Conservation (phyloP, 2,797 vertebrate genomes). For the Pipistrellus pipistrellus region DNA sequence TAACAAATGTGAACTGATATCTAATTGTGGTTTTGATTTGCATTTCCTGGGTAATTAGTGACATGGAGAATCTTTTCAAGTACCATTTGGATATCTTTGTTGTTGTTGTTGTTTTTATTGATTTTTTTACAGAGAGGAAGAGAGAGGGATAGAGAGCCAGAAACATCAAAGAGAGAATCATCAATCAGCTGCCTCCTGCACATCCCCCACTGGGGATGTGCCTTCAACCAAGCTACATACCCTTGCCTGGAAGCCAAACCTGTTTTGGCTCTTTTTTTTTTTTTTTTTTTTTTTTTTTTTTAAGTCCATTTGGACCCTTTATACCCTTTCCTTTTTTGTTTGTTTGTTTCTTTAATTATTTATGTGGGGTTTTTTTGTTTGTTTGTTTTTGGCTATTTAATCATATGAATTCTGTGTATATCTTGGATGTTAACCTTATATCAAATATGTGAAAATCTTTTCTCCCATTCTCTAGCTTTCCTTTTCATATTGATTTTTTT, state of each 20-base stretch:
- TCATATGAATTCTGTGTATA: background rate
- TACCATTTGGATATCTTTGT: background rate
- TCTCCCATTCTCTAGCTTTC: background rate
- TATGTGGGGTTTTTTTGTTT: background rate
- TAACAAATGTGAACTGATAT: background rate
- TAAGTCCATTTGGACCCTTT: background rate
- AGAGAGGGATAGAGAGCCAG: too few species aligned
- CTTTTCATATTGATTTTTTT: background rate
- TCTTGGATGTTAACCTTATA: background rate
- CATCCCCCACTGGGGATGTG: too few species aligned
- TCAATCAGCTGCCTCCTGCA: too few species aligned
- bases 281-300: too few species aligned
- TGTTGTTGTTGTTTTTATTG: too few species aligned
- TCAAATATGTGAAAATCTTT: background rate
- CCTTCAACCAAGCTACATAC: too few species aligned
- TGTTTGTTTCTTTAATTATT: background rate
- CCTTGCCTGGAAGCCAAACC: too few species aligned
- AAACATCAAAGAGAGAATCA: too few species aligned
- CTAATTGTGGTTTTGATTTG: background rate
- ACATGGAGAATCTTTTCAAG: background rate
- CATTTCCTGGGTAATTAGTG: background rate
- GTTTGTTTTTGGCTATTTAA: background rate
- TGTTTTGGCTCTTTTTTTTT: too few species aligned
- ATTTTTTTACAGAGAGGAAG: too few species aligned
- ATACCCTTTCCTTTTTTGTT: background rate